Percentiles rank a stretch among this genome's conserved stretches.
Conservation (phyloP, 2,113 vertebrate genomes). For the Butastur rufipennis region DNA sequence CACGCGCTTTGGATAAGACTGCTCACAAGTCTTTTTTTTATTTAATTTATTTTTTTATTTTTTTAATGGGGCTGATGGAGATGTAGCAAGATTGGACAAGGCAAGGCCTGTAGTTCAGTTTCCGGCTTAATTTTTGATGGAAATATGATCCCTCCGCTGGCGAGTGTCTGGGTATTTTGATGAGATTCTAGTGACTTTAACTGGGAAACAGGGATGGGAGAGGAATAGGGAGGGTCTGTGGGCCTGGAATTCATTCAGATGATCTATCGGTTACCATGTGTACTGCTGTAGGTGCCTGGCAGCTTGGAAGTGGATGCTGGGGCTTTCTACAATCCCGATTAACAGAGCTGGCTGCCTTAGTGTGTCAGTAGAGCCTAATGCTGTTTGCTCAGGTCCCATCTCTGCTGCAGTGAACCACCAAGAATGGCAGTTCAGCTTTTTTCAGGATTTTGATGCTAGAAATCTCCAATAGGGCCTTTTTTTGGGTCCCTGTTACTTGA, state of each 20-base stretch:
- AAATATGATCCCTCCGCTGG: accelerated
- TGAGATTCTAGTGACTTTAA: not conserved
- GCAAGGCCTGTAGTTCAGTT: not conserved
- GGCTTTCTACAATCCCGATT: no score
- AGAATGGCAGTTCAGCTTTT: not conserved
- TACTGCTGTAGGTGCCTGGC: not conserved
- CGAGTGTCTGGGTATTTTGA: not conserved
- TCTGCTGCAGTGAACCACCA: not conserved
- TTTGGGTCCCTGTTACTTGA: accelerated
- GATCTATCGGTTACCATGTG: accelerated
- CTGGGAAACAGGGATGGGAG: not conserved
- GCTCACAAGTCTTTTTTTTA: not conserved
- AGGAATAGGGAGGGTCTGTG: not conserved
- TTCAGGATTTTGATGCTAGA: not conserved
- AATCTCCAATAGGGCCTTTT: not conserved
- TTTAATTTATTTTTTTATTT: no score
- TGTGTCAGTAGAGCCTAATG: not conserved
- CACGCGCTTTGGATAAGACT: accelerated
- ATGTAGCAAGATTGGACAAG: not conserved
- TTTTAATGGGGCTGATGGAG: not conserved
- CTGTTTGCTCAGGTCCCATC: not conserved
- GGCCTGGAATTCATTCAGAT: not conserved
- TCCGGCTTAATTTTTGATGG: not conserved
- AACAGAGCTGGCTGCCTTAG: not conserved
- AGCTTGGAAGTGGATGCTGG: not conserved